Conservation (phyloP, 2,113 vertebrate genomes). For the Phoenicopterus ruber region DNA sequence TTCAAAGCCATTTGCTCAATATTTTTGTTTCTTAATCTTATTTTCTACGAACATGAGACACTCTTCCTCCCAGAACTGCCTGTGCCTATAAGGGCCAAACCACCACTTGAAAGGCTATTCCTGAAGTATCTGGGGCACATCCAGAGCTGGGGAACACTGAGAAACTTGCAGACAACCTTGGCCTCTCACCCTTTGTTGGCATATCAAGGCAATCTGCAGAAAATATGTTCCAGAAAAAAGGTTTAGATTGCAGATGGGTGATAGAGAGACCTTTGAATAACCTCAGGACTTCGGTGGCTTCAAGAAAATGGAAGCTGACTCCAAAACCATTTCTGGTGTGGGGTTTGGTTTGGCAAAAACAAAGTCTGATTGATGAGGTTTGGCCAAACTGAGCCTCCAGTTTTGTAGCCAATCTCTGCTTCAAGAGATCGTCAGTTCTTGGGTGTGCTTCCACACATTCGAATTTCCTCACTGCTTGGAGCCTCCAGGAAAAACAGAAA, state of each 20-base stretch:
- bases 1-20: slow-evolving; percentile 58
- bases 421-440: slow-evolving; percentile 21
- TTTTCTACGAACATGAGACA: slow-evolving; percentile 55
- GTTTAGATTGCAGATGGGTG: neutral
- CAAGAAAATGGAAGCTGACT: slow-evolving; percentile 43
- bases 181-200: neutral
- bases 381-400: slow-evolving; percentile 37
- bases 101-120: slow-evolving; percentile 57
- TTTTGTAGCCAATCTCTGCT: slow-evolving; percentile 36
- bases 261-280: slow-evolving; percentile 56
- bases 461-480: slow-evolving; percentile 42
- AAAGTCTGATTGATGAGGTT: slow-evolving; percentile 64
- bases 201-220: neutral
- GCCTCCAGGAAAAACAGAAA: slow-evolving; percentile 51
- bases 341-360: slow-evolving; percentile 63
- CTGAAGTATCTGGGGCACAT: slow-evolving; percentile 3
- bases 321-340: slow-evolving; percentile 44
- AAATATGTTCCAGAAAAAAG: neutral
- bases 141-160: slow-evolving; percentile 19
- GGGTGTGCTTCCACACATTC: slow-evolving; percentile 57
- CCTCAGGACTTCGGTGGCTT: slow-evolving; percentile 15
- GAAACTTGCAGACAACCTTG: slow-evolving; percentile 3
- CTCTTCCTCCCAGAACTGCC: slow-evolving; percentile 26
- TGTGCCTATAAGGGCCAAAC: slow-evolving; percentile 38
- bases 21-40: slow-evolving; percentile 64